These are phyloP conservation scores for Melanotaenia duboulayi DNA, from an alignment of 2,113 vertebrate genomes.

Conservation along the genomic window DNA sequence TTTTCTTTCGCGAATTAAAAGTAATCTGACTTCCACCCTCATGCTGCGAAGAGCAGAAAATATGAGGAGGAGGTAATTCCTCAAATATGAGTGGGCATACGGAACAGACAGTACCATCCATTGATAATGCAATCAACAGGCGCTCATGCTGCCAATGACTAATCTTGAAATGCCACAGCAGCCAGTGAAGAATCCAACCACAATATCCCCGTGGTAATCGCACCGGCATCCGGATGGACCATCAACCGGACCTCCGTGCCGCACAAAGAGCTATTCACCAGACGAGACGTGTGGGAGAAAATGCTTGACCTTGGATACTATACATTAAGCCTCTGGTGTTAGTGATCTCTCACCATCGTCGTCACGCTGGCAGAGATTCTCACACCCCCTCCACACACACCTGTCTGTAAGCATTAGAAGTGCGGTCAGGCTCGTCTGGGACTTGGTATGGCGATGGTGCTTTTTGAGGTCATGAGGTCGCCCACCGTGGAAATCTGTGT, in stretches of 20 bases:
- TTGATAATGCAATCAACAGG: slow-evolving; percentile 66
- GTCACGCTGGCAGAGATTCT: slow-evolving; percentile 52
- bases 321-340: slow-evolving; percentile 66
- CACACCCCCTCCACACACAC: slow-evolving; percentile 65
- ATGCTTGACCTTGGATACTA: slow-evolving; percentile 55
- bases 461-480: slow-evolving; percentile 39
- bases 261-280: slow-evolving; percentile 48
- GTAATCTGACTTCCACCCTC: too few relatives aligned
- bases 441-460: slow-evolving; percentile 15
- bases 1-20: background rate
- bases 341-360: slow-evolving; percentile 65
- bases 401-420: slow-evolving; percentile 67
- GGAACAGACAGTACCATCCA: slow-evolving; percentile 40
- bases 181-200: slow-evolving; percentile 50
- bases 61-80: slow-evolving; percentile 26
- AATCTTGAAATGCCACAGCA: slow-evolving; percentile 68
- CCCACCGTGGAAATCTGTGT: slow-evolving; percentile 23
- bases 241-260: background rate
- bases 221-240: slow-evolving; percentile 61
- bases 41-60: background rate
- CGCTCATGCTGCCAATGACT: slow-evolving; percentile 55
- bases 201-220: slow-evolving; percentile 69
- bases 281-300: slow-evolving; percentile 68
- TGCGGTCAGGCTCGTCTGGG: slow-evolving; percentile 33
- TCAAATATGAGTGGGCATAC: slow-evolving; percentile 34